A percentile compares a stretch with the other conserved stretches of the same genome.
Conservation (phyloP, 1,140 invertebrate species). For the Oreohelix idahoensis region DNA sequence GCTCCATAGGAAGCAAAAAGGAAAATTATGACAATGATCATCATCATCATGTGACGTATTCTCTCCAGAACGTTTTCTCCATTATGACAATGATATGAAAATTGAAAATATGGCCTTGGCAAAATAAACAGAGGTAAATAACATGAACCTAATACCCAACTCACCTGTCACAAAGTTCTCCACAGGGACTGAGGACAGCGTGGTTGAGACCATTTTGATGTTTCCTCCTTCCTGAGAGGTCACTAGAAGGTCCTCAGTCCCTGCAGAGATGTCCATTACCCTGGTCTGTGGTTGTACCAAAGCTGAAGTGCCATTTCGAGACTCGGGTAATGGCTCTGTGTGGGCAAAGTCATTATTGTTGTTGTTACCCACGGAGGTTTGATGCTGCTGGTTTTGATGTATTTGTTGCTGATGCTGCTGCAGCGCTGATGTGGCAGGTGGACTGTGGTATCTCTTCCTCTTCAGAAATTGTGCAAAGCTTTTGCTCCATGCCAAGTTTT, state of each 20-base stretch:
- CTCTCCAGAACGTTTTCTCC: too few relatives aligned
- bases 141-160: neutral
- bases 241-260: constrained; percentile 15
- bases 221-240: neutral
- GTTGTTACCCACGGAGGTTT: constrained; percentile 42
- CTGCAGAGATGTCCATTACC: constrained; percentile 30
- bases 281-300: neutral
- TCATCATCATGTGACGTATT: too few relatives aligned
- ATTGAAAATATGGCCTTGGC: too few relatives aligned
- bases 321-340: constrained; percentile 25
- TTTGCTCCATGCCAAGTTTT: constrained; percentile 60
- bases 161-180: constrained; percentile 20
- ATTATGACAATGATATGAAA: too few relatives aligned
- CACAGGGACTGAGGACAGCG: neutral
- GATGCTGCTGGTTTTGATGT: constrained; percentile 54
- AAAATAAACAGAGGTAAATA: too few relatives aligned
- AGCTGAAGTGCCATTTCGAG: constrained; percentile 32
- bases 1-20: too few relatives aligned
- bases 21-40: too few relatives aligned
- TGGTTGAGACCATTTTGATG: constrained; percentile 3
- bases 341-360: constrained; percentile 40
- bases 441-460: constrained; percentile 46
- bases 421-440: constrained; percentile 30
- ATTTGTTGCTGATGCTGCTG: constrained; percentile 49
- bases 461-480: constrained; percentile 63